Evolutionary conservation across 2,113 vertebrate genomes (phyloP), one percentile per base, ranked within the genome.

Genomic region (Chascanopsetta lugubris): DNA sequence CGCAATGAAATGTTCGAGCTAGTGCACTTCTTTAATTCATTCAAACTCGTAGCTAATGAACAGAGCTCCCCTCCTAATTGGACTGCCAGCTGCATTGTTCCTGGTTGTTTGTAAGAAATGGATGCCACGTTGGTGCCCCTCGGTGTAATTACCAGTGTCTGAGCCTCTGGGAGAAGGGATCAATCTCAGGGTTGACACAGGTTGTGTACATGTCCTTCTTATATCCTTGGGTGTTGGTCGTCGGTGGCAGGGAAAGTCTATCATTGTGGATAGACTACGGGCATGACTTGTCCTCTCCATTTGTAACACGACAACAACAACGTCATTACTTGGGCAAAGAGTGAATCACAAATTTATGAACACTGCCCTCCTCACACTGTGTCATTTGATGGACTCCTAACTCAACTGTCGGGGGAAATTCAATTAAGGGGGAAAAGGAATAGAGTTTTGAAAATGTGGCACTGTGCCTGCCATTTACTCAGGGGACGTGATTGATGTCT

Each of bases 401-500:
- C n/a, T n/a, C n/a, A 83, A 79, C 30, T 53, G 66, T 70, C 61
- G 68, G 21, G 55, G 71, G 71, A 83, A n/a, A 79, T 90, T 80
- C 66, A 88, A 83, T 90, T 86, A 78, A 65, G n/a, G n/a, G n/a
- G n/a, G n/a, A 72, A 70, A 84, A 79, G 68, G 61, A 79, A 77
- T 48, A 68, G 60, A 51, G 72, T 87, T 46, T 82, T 75, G 71
- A 84, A 61, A 89, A 75, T 70, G 60, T 68, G 79, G 58, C 77
- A 53, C 54, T 30, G 54, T 53, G 72, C 62, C 77, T 69, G 68
- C 73, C 47, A 75, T 57, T 79, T 69, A 75, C 79, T 84, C 75
- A 17, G 38, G 84, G 85, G 85, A 85, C 7, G 1, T 81, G 78
- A 88, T 73, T 87, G 88, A 86, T 85, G 82, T 82, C 61, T 80